Evolutionary conservation across 2,797 vertebrate species (phyloP).

Genomic region (Dendrocincla fuliginosa): DNA sequence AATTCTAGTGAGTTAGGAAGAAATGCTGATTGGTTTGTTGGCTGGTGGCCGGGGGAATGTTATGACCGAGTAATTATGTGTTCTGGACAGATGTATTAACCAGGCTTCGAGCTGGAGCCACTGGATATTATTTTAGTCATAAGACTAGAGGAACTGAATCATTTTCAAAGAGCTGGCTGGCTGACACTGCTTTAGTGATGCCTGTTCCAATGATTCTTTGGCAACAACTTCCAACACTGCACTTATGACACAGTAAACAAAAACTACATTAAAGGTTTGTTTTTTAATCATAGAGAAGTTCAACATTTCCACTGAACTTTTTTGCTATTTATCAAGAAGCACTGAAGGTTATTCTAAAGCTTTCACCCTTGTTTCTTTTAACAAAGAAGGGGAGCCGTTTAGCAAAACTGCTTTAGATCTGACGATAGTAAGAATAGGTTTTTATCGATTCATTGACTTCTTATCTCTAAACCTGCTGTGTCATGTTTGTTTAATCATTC

Average conservation of each 20-base stretch:
- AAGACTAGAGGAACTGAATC: slow-evolving; percentile 82
- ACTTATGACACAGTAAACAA: slow-evolving; percentile 83
- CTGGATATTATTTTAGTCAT: slow-evolving; percentile 90
- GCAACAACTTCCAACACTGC: slow-evolving; percentile 79
- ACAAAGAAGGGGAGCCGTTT: slow-evolving; percentile 44
- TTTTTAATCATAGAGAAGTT: slow-evolving; percentile 77
- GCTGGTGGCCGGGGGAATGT: slow-evolving; percentile 85
- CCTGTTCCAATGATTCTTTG: slow-evolving; percentile 80
- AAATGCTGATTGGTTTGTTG: slow-evolving; percentile 85
- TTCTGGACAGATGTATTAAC: slow-evolving; percentile 92
- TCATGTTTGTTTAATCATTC: slow-evolving; percentile 11
- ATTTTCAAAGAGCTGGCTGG: slow-evolving; percentile 81
- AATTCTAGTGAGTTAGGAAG: slow-evolving; percentile 80
- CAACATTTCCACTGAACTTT: slow-evolving; percentile 73
- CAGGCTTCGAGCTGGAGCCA: slow-evolving; percentile 90
- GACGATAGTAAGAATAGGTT: neutral
- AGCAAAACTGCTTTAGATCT: slow-evolving; percentile 3
- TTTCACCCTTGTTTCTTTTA: slow-evolving; percentile 52
- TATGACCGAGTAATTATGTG: slow-evolving; percentile 89
- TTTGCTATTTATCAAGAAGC: slow-evolving; percentile 75
- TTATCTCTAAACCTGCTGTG: neutral
- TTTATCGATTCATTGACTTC: neutral
- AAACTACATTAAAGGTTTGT: slow-evolving; percentile 82
- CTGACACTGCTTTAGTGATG: slow-evolving; percentile 77
- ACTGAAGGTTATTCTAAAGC: slow-evolving; percentile 59